phyloP scores from a whole-genome alignment of 2,113 vertebrate genomes.

The Notiomystis cincta region DNA sequence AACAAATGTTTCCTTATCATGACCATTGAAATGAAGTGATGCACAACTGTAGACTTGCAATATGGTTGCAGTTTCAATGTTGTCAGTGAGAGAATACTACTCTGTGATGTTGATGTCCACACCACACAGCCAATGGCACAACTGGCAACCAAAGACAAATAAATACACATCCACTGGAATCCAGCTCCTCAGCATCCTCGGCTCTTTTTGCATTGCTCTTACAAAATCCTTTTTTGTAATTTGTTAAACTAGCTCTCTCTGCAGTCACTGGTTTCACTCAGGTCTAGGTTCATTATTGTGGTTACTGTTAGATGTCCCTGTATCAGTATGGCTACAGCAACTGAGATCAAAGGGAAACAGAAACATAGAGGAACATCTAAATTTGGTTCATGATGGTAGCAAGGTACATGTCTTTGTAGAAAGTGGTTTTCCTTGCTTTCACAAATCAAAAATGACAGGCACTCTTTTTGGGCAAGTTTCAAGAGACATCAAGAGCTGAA shows the following conservation, averaged over 20 bases:
- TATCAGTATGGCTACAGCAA: not conserved
- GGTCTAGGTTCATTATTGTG: not conserved
- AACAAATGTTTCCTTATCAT: not conserved
- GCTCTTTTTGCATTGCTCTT: not conserved
- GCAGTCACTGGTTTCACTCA: not conserved
- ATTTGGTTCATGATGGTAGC: not conserved
- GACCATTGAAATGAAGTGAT: not conserved
- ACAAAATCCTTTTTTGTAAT: not conserved
- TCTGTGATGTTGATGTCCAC: not conserved
- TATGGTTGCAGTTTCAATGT: not conserved
- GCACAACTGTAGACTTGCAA: not conserved
- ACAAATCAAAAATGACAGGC: not conserved
- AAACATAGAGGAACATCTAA: not conserved
- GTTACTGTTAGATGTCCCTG: not conserved
- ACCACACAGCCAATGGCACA: accelerated
- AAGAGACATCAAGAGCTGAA: not conserved
- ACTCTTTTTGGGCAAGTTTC: not conserved
- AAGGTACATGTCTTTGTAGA: not conserved
- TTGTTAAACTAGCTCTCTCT: not conserved
- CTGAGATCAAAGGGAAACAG: not conserved
- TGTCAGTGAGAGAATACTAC: not conserved
- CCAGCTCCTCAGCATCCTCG: not conserved
- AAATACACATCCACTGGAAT: not conserved
- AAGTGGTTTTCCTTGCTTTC: not conserved
- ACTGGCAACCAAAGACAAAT: not conserved